Conservation (phyloP, 2,888 invertebrate genomes). For the Apocheima hispidaria region DNA sequence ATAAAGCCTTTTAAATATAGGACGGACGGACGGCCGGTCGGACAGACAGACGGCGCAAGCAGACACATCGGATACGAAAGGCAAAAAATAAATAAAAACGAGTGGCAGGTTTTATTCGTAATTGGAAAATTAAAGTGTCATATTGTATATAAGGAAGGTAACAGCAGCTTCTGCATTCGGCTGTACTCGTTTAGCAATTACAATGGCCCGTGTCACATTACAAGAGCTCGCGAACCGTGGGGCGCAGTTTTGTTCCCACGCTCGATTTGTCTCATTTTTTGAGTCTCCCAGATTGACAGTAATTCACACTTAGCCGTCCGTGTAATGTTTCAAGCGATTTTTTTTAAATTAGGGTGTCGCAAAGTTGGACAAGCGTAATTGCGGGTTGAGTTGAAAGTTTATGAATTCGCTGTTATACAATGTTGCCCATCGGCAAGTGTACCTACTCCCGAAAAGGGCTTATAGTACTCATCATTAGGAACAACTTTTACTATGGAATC, state of each 20-base stretch:
- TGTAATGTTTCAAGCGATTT: slow-evolving; percentile 43
- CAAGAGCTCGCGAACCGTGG: slow-evolving; percentile 44
- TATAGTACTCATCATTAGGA: no score
- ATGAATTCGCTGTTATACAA: no score
- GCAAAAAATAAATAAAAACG: no score
- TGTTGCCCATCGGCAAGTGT: no score
- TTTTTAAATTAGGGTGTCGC: slow-evolving; percentile 4
- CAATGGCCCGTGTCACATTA: slow-evolving; percentile 53
- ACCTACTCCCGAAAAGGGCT: no score
- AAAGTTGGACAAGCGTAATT: background rate
- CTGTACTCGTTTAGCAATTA: slow-evolving; percentile 65
- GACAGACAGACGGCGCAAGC: no score
- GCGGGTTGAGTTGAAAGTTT: background rate
- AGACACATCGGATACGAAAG: no score
- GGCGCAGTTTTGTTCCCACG: slow-evolving; percentile 68
- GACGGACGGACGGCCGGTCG: no score
- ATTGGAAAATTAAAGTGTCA: background rate
- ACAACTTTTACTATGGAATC: no score
- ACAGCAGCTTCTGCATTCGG: slow-evolving; percentile 42
- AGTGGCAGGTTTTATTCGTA: background rate
- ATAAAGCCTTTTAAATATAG: no score
- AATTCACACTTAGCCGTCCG: slow-evolving; percentile 52
- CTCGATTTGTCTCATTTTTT: slow-evolving; percentile 57
- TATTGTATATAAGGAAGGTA: background rate
- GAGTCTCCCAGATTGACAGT: slow-evolving; percentile 50